phyloP scores from a whole-genome alignment of 2,888 invertebrate genomes.

The Cryptus viduatorius region DNA sequence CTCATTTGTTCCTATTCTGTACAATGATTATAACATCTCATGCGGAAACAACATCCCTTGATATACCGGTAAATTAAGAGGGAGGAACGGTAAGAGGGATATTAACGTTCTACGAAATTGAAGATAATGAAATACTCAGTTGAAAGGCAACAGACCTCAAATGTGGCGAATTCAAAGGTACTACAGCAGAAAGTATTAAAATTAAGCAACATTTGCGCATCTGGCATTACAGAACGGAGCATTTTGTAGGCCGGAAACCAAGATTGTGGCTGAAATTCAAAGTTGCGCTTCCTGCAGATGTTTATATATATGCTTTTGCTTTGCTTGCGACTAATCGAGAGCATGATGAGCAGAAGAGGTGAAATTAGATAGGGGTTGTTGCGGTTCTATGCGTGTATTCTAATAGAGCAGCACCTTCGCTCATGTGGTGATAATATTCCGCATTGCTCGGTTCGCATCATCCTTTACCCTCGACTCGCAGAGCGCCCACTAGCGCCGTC shows the following conservation, averaged over 20 bases:
- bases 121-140: too few relatives aligned
- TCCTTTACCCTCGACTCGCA: slow-evolving; percentile 34
- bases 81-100: too few relatives aligned
- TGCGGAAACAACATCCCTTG: too few relatives aligned
- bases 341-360: not conserved
- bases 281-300: not conserved
- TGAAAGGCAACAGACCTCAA: too few relatives aligned
- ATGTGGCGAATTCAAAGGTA: too few relatives aligned
- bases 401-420: not conserved
- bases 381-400: not conserved
- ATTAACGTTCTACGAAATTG: too few relatives aligned
- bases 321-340: not conserved
- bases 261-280: too few relatives aligned
- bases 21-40: not conserved
- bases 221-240: too few relatives aligned
- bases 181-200: too few relatives aligned
- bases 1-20: not conserved
- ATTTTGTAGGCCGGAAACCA: too few relatives aligned
- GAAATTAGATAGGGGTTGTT: slow-evolving; percentile 5
- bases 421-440: slow-evolving; percentile 28
- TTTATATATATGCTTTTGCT: not conserved
- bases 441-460: not conserved
- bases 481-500: not conserved
- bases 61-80: too few relatives aligned
- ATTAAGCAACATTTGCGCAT: too few relatives aligned